Evolutionary conservation across 1,140 invertebrate genomes (phyloP).

Genomic region (Neoseiulus cucumeris): DNA sequence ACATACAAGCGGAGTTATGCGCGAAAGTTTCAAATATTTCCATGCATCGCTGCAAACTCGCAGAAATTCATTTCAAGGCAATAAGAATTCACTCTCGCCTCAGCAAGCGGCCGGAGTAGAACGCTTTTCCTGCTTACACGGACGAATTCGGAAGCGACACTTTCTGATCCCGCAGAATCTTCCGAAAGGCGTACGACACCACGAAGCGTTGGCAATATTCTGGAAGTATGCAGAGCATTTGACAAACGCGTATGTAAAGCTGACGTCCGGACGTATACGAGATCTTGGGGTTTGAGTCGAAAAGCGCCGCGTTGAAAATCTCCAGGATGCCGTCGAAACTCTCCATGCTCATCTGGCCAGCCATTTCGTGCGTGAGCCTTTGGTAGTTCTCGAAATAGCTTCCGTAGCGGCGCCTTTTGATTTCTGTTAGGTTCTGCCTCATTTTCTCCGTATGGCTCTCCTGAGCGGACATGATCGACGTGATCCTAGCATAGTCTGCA

Average conservation of each 20-base stretch:
- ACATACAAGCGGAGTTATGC: too few relatives aligned
- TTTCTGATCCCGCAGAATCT: too few relatives aligned
- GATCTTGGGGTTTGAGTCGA: background rate
- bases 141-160: too few relatives aligned
- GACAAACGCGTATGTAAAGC: background rate
- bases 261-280: background rate
- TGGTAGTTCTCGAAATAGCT: conserved; percentile 21
- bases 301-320: background rate
- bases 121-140: too few relatives aligned
- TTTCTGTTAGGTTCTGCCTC: conserved; percentile 20
- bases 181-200: too few relatives aligned
- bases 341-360: background rate
- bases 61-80: too few relatives aligned
- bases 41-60: too few relatives aligned
- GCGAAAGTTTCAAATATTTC: too few relatives aligned
- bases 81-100: too few relatives aligned
- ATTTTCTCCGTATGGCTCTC: conserved; percentile 18
- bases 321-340: background rate
- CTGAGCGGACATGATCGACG: conserved; percentile 22
- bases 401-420: conserved; percentile 17
- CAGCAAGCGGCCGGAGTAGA: too few relatives aligned
- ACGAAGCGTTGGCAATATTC: too few relatives aligned
- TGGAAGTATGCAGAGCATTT: background rate
- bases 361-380: background rate
- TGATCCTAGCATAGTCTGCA: conserved; percentile 27